A percentile compares a stretch with the other conserved stretches of the same genome.
Evolutionary conservation across 2,797 vertebrate species (phyloP).

Genomic region (Labeo calbasu): DNA sequence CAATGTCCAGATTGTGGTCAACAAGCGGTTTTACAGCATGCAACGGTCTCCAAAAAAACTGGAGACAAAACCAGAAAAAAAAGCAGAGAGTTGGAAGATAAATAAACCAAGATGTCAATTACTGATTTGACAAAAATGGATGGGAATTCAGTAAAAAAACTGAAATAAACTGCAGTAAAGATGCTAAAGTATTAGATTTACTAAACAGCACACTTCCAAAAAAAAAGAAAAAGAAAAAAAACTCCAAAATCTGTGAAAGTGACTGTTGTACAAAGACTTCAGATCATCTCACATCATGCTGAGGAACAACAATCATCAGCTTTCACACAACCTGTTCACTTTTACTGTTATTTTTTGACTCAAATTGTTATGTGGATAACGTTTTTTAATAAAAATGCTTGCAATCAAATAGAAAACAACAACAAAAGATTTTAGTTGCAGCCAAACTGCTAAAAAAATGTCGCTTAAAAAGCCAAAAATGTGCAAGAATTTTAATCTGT

Average conservation of each 20-base stretch:
- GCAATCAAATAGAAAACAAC: background rate
- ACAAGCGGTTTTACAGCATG: background rate
- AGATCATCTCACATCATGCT: background rate
- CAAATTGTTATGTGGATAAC: background rate
- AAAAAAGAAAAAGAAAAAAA: no score
- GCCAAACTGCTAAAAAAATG: background rate
- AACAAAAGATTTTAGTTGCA: background rate
- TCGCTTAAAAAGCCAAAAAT: background rate
- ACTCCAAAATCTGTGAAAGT: no score
- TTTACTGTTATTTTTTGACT: background rate
- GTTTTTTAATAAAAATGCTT: background rate
- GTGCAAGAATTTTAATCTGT: background rate
- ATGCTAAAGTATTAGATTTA: background rate
- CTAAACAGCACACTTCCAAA: background rate
- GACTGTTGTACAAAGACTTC: no score
- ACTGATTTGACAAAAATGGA: background rate
- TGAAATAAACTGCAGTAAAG: background rate
- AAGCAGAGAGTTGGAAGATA: background rate
- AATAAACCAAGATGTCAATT: slow-evolving; percentile 21
- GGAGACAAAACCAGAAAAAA: slow-evolving; percentile 13
- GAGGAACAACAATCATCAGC: background rate
- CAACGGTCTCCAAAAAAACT: background rate
- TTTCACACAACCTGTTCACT: background rate
- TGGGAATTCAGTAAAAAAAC: background rate
- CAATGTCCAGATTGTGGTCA: slow-evolving; percentile 25